Percentiles rank a stretch among this genome's conserved stretches.
phyloP scores from a whole-genome alignment of 2,888 invertebrate genomes.

The Tenthredo scrophulariae region DNA sequence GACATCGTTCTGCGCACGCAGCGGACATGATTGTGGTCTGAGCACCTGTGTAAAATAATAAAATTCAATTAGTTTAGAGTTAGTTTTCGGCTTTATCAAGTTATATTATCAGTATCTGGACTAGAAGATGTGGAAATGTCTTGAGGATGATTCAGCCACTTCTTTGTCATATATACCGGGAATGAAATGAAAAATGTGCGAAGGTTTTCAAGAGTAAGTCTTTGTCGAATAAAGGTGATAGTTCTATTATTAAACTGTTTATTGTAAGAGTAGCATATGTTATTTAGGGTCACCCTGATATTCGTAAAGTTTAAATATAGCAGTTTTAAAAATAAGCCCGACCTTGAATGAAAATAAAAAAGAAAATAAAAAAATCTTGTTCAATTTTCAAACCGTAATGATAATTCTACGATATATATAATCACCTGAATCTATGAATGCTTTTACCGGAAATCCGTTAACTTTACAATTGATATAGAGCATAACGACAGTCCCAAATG shows the following conservation, averaged over 20 bases:
- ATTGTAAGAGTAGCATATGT: conserved; percentile 48
- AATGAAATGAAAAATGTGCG: background rate
- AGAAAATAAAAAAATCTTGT: conserved; percentile 16
- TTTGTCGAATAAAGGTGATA: background rate
- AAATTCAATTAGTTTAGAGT: background rate
- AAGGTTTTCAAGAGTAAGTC: conserved; percentile 1
- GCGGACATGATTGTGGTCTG: conserved; percentile 99
- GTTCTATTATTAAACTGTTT: conserved; percentile 65
- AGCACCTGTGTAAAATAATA: conserved; percentile 82
- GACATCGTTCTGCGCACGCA: conserved; percentile 95
- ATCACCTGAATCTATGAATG: conserved; percentile 96
- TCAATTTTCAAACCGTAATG: background rate
- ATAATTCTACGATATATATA: background rate
- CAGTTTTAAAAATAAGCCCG: background rate
- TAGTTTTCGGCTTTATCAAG: background rate
- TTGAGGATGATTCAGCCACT: background rate
- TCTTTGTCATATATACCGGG: background rate
- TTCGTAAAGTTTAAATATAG: conserved; percentile 64
- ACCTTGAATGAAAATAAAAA: background rate
- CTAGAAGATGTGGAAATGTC: background rate
- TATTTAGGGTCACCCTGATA: conserved; percentile 56
- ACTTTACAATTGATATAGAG: conserved; percentile 98
- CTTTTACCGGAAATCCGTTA: conserved; percentile 97
- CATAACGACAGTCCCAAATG: conserved; percentile 98
- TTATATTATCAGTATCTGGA: background rate